These are phyloP conservation scores for Archaeoteleia sp. DNA, from an alignment of 2,888 invertebrate genomes.

Conservation along the genomic window DNA sequence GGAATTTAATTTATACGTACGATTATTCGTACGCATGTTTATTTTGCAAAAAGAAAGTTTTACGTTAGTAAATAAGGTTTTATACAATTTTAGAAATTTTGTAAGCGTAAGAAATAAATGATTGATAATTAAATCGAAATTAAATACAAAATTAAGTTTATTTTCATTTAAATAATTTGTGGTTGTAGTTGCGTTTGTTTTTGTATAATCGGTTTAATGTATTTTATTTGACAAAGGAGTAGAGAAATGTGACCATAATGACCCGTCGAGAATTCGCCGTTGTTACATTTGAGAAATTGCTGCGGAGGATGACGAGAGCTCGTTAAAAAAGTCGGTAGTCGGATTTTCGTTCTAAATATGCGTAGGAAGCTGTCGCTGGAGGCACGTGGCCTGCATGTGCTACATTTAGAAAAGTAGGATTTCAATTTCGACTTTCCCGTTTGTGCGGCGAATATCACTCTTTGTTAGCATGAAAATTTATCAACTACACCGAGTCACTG, in stretches of 20 bases:
- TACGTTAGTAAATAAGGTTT: no score
- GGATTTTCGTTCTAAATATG: conserved; percentile 51
- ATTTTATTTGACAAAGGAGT: no score
- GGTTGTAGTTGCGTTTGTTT: no score
- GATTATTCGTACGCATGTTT: no score
- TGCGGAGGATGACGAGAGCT: conserved; percentile 9
- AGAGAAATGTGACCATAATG: conserved; percentile 19
- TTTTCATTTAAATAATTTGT: no score
- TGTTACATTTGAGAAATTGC: conserved; percentile 21
- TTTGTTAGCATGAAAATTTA: conserved; percentile 35
- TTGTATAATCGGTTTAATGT: no score
- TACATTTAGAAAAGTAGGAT: conserved; percentile 40
- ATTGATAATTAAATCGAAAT: no score
- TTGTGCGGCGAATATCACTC: conserved; percentile 36
- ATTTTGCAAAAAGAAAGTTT: no score
- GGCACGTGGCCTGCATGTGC: conserved; percentile 48
- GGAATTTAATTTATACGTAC: no score
- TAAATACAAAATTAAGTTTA: no score
- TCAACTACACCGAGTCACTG: conserved; percentile 25
- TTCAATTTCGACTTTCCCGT: conserved; percentile 40
- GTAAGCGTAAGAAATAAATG: no score
- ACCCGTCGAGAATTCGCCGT: conserved; percentile 7
- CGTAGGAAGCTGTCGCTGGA: conserved; percentile 36
- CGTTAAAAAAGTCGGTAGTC: conserved; percentile 23
- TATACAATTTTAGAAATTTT: no score